phyloP scores from a whole-genome alignment of 2,113 vertebrate genomes.

The Thinocorus orbignyianus region DNA sequence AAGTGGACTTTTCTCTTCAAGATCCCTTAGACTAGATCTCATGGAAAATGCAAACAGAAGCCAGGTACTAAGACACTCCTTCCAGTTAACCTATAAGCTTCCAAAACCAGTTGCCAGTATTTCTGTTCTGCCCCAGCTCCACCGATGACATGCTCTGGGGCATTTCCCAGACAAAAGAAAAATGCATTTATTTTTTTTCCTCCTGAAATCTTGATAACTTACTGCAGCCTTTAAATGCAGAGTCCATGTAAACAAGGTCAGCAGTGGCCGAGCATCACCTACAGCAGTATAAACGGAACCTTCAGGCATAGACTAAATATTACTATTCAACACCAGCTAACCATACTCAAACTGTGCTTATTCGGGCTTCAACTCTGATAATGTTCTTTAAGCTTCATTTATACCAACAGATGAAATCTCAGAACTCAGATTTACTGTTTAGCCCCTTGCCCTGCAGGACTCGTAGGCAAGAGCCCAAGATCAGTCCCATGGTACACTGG shows the following conservation, averaged over 20 bases:
- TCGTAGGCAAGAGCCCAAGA: background rate
- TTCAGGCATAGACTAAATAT: background rate
- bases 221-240: background rate
- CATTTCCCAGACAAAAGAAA: background rate
- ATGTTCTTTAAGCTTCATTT: background rate
- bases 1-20: background rate
- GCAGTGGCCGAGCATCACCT: background rate
- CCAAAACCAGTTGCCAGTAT: background rate
- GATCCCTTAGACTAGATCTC: background rate
- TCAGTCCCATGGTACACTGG: background rate
- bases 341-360: background rate
- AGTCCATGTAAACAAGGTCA: background rate
- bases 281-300: background rate
- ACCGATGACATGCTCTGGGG: background rate
- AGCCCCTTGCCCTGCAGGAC: fast-evolving
- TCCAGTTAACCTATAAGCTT: background rate
- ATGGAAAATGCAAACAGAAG: background rate
- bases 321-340: background rate
- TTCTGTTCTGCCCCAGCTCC: background rate
- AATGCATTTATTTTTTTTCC: background rate
- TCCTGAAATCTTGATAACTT: background rate
- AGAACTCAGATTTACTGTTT: background rate
- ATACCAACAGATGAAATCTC: background rate
- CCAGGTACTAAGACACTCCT: background rate
- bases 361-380: background rate